Percentiles rank a stretch among this genome's conserved stretches.
phyloP scores from a whole-genome alignment of 2,113 vertebrate genomes.

The Lichenostomus cassidix region DNA sequence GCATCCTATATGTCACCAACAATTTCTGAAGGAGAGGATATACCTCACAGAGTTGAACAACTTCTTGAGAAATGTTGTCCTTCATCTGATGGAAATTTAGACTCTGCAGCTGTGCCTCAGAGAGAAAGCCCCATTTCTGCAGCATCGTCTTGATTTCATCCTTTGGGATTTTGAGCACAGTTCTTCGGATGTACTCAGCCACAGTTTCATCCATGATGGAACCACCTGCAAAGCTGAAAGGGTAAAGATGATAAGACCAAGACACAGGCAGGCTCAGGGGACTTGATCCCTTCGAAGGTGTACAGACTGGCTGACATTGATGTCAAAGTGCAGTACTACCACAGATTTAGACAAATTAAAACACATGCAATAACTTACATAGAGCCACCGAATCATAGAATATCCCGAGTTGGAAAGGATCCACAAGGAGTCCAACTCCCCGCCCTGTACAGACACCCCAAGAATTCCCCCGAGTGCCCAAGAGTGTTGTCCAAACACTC shows the following conservation, averaged over 20 bases:
- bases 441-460: not conserved
- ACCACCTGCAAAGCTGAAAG: not conserved
- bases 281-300: fast-evolving
- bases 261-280: not conserved
- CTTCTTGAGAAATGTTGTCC: conserved; percentile 68
- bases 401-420: not conserved
- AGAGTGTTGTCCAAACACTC: not conserved
- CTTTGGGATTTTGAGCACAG: conserved; percentile 77
- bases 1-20: fast-evolving
- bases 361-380: fast-evolving
- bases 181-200: conserved; percentile 75
- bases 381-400: not conserved
- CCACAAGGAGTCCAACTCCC: not conserved
- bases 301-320: fast-evolving
- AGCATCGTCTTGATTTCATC: conserved; percentile 68
- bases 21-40: not conserved
- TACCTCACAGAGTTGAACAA: conserved; percentile 83
- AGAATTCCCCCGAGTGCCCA: not conserved
- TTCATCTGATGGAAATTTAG: conserved; percentile 77
- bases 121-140: conserved; percentile 82
- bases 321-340: fast-evolving
- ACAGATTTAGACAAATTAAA: not conserved
- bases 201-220: conserved; percentile 76
- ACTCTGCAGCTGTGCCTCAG: conserved; percentile 65
- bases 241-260: not conserved